Evolutionary conservation across 1,140 invertebrate genomes (phyloP).

Genomic region (Teleogryllus occipitalis): DNA sequence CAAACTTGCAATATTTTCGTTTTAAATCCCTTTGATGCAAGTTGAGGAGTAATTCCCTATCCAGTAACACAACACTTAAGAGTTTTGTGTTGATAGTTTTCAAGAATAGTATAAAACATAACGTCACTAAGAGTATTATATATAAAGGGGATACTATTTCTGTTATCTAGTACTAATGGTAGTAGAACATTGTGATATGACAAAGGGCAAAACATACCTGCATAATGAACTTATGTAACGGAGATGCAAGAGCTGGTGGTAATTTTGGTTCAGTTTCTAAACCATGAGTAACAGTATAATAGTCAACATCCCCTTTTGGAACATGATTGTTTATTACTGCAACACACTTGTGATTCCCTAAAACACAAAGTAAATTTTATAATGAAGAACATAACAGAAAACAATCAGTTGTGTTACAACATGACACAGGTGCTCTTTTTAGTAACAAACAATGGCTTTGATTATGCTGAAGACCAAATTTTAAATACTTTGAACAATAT

Average conservation of each 20-base stretch:
- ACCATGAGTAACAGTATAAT: conserved; percentile 71
- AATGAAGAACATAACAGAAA: too few relatives aligned
- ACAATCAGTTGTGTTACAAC: too few relatives aligned
- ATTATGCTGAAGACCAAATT: too few relatives aligned
- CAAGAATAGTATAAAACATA: background rate
- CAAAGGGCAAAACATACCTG: conserved; percentile 40
- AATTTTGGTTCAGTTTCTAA: conserved; percentile 74
- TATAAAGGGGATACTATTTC: background rate
- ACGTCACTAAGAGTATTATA: background rate
- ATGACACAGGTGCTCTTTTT: too few relatives aligned
- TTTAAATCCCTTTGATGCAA: too few relatives aligned
- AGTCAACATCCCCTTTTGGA: conserved; percentile 72
- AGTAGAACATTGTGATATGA: background rate
- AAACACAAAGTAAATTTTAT: conserved; percentile 21
- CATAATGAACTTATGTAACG: conserved; percentile 81
- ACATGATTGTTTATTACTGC: conserved; percentile 93
- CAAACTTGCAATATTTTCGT: too few relatives aligned
- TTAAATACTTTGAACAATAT: too few relatives aligned
- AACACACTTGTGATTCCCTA: conserved; percentile 64
- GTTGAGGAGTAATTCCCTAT: too few relatives aligned
- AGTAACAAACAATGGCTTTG: too few relatives aligned
- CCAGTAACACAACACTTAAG: too few relatives aligned
- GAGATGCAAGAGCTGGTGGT: conserved; percentile 57
- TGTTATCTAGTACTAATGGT: background rate
- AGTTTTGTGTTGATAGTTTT: too few relatives aligned